Evolutionary conservation across 1,140 invertebrate species (phyloP), one percentile per base, ranked within the genome.

Genomic region (Neodiprion fabricii): DNA sequence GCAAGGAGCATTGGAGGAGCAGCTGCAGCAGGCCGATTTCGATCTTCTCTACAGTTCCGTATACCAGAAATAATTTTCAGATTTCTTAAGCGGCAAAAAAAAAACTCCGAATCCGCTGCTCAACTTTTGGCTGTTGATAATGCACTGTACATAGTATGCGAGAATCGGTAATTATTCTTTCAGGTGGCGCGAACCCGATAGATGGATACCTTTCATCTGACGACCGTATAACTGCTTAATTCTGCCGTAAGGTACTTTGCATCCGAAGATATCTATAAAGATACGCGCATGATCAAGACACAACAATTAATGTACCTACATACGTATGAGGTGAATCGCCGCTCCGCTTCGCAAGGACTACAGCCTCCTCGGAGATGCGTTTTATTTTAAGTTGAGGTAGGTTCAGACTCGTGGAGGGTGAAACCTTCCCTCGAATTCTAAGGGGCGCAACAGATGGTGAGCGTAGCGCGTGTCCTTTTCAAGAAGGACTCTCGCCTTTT

Each of bases 371-470:
- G 48, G 48, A 72, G 11, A 21, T 65, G 53, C 53, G 65, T 67
- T 48, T 49, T 17, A 72, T 72, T 48, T 17, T 9, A n/a, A 14
- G 53, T 72, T 40, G 72, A 23, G n/a, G 65, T 65, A 21, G 72
- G 23, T 50, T 11, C 23, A 72, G 65, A 66, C 21, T 74, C 48
- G 14, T 49, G 68, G 70, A 73, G 70, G 78, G 74, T 81, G 79
- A 76, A 79, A 65, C n/a, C 70, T 61, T 17, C 53, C 53, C 53
- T 61, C n/a, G 53, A 9, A 17, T 5, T 61, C 53, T 14, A 48
- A 72, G 66, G 61, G 74, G 17, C 47, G 78, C 82, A 84, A 83
- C 84, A 85, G 84, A 84, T 85, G 84, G 83, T 47, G 80, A 72
- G 77, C 75, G 77, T 75, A 69, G 76, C 72, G 74, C 71, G 72